phyloP scores from a whole-genome alignment of 2,888 invertebrate genomes.

The Dryobota labecula region DNA sequence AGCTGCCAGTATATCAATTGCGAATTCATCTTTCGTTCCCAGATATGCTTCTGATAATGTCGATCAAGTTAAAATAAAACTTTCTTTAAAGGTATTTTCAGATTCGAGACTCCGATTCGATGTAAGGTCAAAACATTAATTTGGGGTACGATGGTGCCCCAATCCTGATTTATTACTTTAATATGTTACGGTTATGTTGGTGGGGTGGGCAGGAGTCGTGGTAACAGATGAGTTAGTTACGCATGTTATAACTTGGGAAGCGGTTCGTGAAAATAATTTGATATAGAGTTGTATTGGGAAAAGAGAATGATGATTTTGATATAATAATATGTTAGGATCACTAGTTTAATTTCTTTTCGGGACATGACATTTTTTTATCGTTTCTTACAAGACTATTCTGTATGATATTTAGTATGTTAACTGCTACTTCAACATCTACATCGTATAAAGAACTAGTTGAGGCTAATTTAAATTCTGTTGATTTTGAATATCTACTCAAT shows the following conservation, averaged over 20 bases:
- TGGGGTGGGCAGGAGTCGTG: slow-evolving; percentile 55
- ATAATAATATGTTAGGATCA: not conserved
- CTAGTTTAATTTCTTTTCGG: not conserved
- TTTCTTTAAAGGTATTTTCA: slow-evolving; percentile 57
- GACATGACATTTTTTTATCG: not conserved
- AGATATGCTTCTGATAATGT: slow-evolving; percentile 58
- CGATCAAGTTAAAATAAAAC: slow-evolving; percentile 49
- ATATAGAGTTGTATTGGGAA: slow-evolving; percentile 29
- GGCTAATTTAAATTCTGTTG: not conserved
- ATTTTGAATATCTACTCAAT: slow-evolving; percentile 24
- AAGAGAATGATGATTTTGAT: not conserved
- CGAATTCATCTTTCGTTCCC: slow-evolving; percentile 49
- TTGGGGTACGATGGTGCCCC: slow-evolving; percentile 53
- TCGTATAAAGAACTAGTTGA: not conserved
- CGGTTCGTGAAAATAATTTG: slow-evolving; percentile 38
- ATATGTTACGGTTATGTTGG: slow-evolving; percentile 61
- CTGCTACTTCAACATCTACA: not conserved
- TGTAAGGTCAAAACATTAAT: slow-evolving; percentile 67
- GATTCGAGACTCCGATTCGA: slow-evolving; percentile 53
- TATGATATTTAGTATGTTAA: not conserved
- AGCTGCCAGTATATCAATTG: slow-evolving; percentile 60
- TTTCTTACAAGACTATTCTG: not conserved
- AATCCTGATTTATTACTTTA: slow-evolving; percentile 66
- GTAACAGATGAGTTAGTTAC: slow-evolving; percentile 59
- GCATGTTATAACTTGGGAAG: slow-evolving; percentile 50